Conservation (phyloP, 2,113 vertebrate genomes). For the Osmerus eperlanus region DNA sequence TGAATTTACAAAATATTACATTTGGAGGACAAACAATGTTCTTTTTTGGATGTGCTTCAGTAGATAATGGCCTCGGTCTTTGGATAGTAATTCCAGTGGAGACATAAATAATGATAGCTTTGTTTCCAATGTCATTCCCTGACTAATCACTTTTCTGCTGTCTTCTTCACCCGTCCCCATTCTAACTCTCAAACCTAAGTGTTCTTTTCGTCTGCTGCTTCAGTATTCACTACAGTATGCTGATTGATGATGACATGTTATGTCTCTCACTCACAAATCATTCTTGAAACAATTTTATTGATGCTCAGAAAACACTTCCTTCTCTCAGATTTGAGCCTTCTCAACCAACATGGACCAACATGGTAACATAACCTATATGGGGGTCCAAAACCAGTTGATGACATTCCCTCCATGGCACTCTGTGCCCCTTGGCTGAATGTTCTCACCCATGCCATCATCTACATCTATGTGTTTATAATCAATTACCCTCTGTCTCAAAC, state of each 20-base stretch:
- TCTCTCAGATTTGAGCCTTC: neutral
- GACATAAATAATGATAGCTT: neutral
- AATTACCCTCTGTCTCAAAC: too few species aligned
- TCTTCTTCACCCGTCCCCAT: neutral
- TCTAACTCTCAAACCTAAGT: neutral
- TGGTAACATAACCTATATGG: too few species aligned
- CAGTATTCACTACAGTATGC: neutral
- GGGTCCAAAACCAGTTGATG: too few species aligned
- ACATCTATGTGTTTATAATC: too few species aligned
- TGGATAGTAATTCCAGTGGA: neutral
- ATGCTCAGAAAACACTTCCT: neutral
- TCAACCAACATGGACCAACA: too few species aligned
- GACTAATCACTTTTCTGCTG: neutral
- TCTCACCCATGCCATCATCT: too few species aligned
- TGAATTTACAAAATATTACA: neutral
- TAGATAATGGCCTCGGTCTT: slow-evolving; percentile 15
- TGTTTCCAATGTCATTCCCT: slow-evolving; percentile 19
- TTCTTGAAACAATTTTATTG: neutral
- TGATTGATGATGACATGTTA: neutral
- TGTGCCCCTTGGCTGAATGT: too few species aligned
- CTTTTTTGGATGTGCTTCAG: neutral
- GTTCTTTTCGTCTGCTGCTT: neutral
- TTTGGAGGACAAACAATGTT: neutral
- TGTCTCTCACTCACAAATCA: neutral
- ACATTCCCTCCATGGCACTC: too few species aligned